These are phyloP conservation scores for Callaeas wilsoni DNA, from an alignment of 2,113 vertebrate genomes.

Conservation along the genomic window DNA sequence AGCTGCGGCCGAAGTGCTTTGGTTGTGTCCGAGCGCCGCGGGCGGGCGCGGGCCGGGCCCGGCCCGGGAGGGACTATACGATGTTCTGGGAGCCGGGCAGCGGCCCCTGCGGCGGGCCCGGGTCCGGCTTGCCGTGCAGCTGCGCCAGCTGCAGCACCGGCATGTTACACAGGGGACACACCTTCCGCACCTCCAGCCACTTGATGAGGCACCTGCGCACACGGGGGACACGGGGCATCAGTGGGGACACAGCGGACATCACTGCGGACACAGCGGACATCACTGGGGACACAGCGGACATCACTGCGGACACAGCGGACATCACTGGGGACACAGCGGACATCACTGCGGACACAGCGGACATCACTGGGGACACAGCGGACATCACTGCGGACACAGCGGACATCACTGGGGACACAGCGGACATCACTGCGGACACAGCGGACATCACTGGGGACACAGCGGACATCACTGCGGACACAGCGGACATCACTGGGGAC, in stretches of 20 bases:
- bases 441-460: too few species aligned
- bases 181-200: conserved; percentile 98
- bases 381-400: rapidly evolving
- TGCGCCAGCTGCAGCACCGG: conserved; percentile 94
- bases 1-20: conserved; percentile 71
- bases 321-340: neutral
- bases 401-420: rapidly evolving
- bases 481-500: rapidly evolving
- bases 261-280: neutral
- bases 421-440: rapidly evolving
- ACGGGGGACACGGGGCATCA: neutral
- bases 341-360: neutral
- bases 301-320: neutral
- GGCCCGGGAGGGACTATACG: conserved; percentile 69
- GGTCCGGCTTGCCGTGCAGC: conserved; percentile 82
- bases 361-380: neutral
- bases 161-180: conserved; percentile 98
- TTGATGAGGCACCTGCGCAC: conserved; percentile 96
- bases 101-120: conserved; percentile 79
- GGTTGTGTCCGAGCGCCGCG: conserved; percentile 74
- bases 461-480: too few species aligned
- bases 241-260: neutral
- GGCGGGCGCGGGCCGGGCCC: neutral
- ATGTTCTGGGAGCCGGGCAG: conserved; percentile 90
- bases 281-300: neutral